Conservation (phyloP, 2,113 vertebrate genomes). For the Neotoma lepida region DNA sequence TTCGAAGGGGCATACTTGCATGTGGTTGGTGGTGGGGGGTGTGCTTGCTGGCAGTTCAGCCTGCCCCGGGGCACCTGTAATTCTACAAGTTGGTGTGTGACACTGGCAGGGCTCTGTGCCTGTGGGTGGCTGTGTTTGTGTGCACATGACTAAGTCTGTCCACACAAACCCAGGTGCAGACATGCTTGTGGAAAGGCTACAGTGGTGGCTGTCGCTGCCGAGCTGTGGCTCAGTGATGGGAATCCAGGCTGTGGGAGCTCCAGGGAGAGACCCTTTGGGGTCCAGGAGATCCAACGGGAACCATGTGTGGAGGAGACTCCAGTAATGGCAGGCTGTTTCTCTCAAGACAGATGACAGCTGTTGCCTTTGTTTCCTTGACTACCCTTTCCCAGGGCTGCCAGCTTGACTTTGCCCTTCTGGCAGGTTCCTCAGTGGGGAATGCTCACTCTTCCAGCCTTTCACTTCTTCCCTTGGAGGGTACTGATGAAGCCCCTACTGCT, state of each 20-base stretch:
- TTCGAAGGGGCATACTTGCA: neutral
- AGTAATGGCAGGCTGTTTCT: neutral
- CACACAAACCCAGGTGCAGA: neutral
- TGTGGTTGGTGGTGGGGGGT: neutral
- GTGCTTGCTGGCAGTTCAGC: neutral
- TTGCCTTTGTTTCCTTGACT: neutral
- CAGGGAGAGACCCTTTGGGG: too few relatives aligned
- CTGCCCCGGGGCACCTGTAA: neutral
- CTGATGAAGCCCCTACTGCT: neutral
- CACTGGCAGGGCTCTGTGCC: neutral
- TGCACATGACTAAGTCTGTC: too few relatives aligned
- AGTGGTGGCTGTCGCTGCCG: neutral
- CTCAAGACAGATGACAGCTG: neutral
- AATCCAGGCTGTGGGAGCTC: neutral
- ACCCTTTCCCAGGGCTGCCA: neutral
- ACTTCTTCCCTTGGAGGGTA: neutral
- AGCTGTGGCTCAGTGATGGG: neutral
- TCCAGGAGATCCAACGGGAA: neutral
- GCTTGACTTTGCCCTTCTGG: neutral
- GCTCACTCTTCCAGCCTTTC: neutral
- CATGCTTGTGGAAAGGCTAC: neutral
- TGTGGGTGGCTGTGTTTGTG: neutral
- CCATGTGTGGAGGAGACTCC: neutral
- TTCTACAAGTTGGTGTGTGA: neutral
- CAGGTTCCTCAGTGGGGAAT: fast-evolving